These are phyloP conservation scores for Pseudorhiza aurosa DNA, from an alignment of 30 jellyfish, hydroid and myxozoan species.

Conservation along the genomic window DNA sequence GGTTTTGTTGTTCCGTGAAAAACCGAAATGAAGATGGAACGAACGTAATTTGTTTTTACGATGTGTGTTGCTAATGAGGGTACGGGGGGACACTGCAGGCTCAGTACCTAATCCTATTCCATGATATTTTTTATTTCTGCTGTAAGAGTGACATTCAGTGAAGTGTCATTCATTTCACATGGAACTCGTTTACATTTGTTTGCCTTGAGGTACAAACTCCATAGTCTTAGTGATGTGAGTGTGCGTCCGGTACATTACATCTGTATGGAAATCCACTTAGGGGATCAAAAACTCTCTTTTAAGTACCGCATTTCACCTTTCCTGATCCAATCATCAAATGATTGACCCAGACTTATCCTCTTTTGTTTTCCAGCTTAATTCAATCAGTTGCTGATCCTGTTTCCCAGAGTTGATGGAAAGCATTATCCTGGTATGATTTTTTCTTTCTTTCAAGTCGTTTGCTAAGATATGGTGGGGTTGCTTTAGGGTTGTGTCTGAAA, in stretches of 20 bases:
- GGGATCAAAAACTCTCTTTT: neutral
- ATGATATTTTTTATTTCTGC: too few relatives aligned
- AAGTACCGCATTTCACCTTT: neutral
- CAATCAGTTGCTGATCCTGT: neutral
- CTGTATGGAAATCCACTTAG: neutral
- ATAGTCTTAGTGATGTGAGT: neutral
- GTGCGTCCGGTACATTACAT: slow-evolving; percentile 6
- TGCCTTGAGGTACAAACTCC: neutral
- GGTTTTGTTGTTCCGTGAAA: too few relatives aligned
- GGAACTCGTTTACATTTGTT: neutral
- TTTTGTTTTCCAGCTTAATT: neutral
- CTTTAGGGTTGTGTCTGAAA: too few relatives aligned
- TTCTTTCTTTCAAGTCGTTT: neutral
- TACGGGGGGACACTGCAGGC: too few relatives aligned
- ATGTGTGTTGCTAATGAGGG: too few relatives aligned
- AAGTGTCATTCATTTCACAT: too few relatives aligned
- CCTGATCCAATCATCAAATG: neutral
- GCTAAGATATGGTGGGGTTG: neutral
- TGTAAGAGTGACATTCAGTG: too few relatives aligned
- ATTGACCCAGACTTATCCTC: neutral
- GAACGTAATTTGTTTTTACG: too few relatives aligned
- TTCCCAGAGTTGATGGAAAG: neutral
- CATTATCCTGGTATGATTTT: neutral
- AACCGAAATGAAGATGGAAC: too few relatives aligned
- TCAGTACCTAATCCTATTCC: too few relatives aligned